Evolutionary conservation across 37 sponge, comb jelly and placozoan genomes (phyloP), one percentile per base, ranked within the genome.

Genomic region (Aphrocallistes beatrix): DNA sequence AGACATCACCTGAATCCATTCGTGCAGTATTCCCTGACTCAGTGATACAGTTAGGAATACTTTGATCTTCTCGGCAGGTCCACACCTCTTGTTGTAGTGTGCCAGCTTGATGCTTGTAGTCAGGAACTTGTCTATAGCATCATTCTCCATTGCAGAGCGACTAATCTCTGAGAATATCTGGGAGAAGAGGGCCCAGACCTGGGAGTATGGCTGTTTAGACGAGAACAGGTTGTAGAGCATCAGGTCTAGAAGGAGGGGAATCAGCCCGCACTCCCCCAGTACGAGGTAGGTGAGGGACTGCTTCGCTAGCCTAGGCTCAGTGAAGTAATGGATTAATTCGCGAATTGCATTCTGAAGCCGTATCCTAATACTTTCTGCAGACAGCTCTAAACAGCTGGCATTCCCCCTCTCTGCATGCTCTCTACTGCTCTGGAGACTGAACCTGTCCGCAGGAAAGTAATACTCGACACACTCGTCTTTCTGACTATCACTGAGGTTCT

Each of bases 401-500:
- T 13, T 47, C 17, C 49, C 49, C n/a, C n/a, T 30, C 8, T 32
- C 25, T 60, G 3, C 1, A 3, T 32, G 25, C 8, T 3, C 3
- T 60, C 8, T 32, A 13, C 8, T 3, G n/a, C n/a, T 60, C n/a
- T 60, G 75, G 21, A 30, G 10, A 3, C 10, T 19, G n/a, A 32
- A 60, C 75, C n/a, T 60, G 1, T 28, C 34, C 3, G 75, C 75
- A 19, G 75, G 32, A 30, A 60, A 60, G 21, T 60, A 60, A 60
- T 60, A 60, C 75, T 60, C 75, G 10, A 60, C 75, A 60, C 75
- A 25, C 3, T 60, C 75, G n/a, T 60, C 75, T 60, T 60, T 60
- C 75, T 60, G 75, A 3, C n/a, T 60, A 6, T 60, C 75, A 60
- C 75, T 60, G 6, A 60, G 21, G 34, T 60, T 60, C 34, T 30